These are phyloP conservation scores for Cirrhinus mrigala DNA, from an alignment of 2,797 vertebrate species.

Conservation along the genomic window DNA sequence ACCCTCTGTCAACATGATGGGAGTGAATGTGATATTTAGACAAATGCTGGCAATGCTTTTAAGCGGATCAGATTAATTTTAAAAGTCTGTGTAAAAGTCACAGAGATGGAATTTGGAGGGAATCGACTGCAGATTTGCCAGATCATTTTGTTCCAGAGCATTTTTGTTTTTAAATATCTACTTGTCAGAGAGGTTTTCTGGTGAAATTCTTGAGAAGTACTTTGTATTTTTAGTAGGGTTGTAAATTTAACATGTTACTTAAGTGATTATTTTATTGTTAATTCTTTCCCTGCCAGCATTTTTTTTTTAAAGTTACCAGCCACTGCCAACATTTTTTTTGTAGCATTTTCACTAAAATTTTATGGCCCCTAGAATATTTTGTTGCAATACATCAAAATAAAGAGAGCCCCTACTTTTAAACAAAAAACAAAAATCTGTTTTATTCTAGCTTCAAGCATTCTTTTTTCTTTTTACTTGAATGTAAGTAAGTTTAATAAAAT, in stretches of 20 bases:
- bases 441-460: too few relatives aligned
- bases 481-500: too few relatives aligned
- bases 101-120: background rate
- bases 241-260: background rate
- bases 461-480: too few relatives aligned
- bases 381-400: too few relatives aligned
- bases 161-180: slow-evolving; percentile 23
- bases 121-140: background rate
- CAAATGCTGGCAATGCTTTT: slow-evolving; percentile 17
- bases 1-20: background rate
- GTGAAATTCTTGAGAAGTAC: background rate
- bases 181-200: background rate
- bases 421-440: too few relatives aligned
- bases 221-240: background rate
- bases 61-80: slow-evolving; percentile 20
- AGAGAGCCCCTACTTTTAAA: too few relatives aligned
- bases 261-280: background rate
- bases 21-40: slow-evolving; percentile 18
- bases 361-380: too few relatives aligned
- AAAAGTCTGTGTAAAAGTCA: slow-evolving; percentile 19
- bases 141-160: background rate
- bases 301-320: too few relatives aligned
- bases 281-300: too few relatives aligned
- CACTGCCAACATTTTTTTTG: too few relatives aligned
- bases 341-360: too few relatives aligned